These are phyloP conservation scores for Platyura marginata DNA, from an alignment of 1,140 invertebrate genomes.

Conservation along the genomic window DNA sequence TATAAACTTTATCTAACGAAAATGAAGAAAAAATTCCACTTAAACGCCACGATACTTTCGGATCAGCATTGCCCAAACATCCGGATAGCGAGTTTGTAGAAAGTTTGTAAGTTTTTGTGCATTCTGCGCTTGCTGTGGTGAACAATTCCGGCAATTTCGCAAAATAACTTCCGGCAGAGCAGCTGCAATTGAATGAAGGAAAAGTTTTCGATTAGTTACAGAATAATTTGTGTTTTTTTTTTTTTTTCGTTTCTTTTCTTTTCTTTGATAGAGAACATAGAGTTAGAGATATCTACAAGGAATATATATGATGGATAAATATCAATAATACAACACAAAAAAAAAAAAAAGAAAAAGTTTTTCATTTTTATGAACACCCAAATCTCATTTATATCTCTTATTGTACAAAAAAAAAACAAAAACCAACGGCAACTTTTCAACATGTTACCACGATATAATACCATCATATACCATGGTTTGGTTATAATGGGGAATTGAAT, in stretches of 20 bases:
- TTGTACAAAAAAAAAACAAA: not conserved
- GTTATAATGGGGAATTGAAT: no score
- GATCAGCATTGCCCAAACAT: slow-evolving; percentile 29
- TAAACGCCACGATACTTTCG: slow-evolving; percentile 24
- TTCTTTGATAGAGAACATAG: not conserved
- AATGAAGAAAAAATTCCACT: no score
- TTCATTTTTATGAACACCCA: not conserved
- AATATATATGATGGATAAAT: not conserved
- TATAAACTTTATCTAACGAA: no score
- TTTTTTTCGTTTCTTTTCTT: not conserved
- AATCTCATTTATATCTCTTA: not conserved
- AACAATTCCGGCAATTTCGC: slow-evolving; percentile 27
- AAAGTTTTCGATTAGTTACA: not conserved
- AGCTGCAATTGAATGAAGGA: slow-evolving; percentile 17
- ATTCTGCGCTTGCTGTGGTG: slow-evolving; percentile 26
- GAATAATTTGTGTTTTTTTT: not conserved
- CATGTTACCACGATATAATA: no score
- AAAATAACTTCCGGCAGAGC: slow-evolving; percentile 30
- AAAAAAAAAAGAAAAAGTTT: not conserved
- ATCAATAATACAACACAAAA: not conserved
- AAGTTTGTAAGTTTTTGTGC: slow-evolving; percentile 27
- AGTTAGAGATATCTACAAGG: not conserved
- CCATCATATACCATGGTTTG: no score
- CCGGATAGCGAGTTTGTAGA: slow-evolving; percentile 28
- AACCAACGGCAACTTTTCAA: not conserved